Evolutionary conservation across 2,888 invertebrate species (phyloP), one percentile per base, ranked within the genome.

Genomic region (Margaritifera margaritifera): DNA sequence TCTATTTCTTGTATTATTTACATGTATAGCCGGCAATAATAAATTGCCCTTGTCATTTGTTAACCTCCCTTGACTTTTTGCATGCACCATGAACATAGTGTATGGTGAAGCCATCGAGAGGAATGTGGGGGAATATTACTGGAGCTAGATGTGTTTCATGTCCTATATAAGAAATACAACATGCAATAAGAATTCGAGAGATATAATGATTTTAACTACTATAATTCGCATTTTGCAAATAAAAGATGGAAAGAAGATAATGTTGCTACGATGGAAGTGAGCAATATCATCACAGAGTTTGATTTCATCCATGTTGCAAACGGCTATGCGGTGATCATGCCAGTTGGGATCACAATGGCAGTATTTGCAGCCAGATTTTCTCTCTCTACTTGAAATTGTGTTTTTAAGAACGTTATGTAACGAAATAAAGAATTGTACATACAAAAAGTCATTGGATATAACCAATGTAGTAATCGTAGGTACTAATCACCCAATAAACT

Each of bases 211-310:
- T 53, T 22, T 19, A 22, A 22, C 50, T 22, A 53, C 4, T 24
- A 22, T 20, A 27, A 1, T 11, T 59, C 31, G 27, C 24, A 42
- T 42, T 42, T 42, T 42, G 42, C 11, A 42, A 42, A 42, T 42
- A 15, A 8, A 42, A 85, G 86, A 67, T 86, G 86, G 86, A 86
- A 85, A 70, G 86, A 84, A 31, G 86, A 85, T 69, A 86, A 85
- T 73, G 85, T 86, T 18, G 85, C 86, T 0, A 85, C 86, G 24
- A 80, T 75, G 56, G 86, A 86, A 69, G 80, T 86, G 51, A 74
- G 83, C 27, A 84, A 84, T 68, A 71, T 82, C 6, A 51, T 85
- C 6, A 62, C 79, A 22, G 71, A 64, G 19, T 58, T 82, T 4
- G 67, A 73, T 19, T 80, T 82, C 71, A 70, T 86, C 1, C 53